Evolutionary conservation across 2,888 invertebrate genomes (phyloP).

Genomic region (Cheilosia pagana): DNA sequence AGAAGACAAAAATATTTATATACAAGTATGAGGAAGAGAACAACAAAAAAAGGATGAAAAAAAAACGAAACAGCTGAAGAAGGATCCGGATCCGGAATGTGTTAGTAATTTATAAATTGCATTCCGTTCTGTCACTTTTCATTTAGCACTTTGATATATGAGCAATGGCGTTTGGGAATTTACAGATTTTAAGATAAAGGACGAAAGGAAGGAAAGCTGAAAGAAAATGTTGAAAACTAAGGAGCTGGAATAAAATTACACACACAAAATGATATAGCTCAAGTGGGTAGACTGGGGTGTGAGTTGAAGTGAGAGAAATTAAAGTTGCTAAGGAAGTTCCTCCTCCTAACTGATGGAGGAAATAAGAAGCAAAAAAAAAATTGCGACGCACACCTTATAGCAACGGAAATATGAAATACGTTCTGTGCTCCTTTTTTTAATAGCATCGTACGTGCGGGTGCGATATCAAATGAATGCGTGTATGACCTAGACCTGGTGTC

Average conservation of each 20-base stretch:
- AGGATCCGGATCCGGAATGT: constrained; percentile 71
- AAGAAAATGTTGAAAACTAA: constrained; percentile 43
- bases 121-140: constrained; percentile 81
- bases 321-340: constrained; percentile 40
- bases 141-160: constrained; percentile 80
- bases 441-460: constrained; percentile 23
- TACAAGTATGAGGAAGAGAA: background rate
- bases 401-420: constrained; percentile 27
- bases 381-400: background rate
- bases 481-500: constrained; percentile 66
- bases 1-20: constrained; percentile 10
- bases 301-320: constrained; percentile 31
- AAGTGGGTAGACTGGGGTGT: constrained; percentile 21
- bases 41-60: background rate
- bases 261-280: constrained; percentile 36
- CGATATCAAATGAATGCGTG: constrained; percentile 42
- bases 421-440: background rate
- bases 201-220: constrained; percentile 3
- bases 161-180: constrained; percentile 73
- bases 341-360: constrained; percentile 19
- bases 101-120: constrained; percentile 82
- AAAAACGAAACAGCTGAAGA: constrained; percentile 20
- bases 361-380: constrained; percentile 5
- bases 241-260: constrained; percentile 59
- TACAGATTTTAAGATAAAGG: constrained; percentile 64